These are phyloP conservation scores for Acanthornis magna DNA, from an alignment of 2,797 vertebrate species.

Conservation along the genomic window DNA sequence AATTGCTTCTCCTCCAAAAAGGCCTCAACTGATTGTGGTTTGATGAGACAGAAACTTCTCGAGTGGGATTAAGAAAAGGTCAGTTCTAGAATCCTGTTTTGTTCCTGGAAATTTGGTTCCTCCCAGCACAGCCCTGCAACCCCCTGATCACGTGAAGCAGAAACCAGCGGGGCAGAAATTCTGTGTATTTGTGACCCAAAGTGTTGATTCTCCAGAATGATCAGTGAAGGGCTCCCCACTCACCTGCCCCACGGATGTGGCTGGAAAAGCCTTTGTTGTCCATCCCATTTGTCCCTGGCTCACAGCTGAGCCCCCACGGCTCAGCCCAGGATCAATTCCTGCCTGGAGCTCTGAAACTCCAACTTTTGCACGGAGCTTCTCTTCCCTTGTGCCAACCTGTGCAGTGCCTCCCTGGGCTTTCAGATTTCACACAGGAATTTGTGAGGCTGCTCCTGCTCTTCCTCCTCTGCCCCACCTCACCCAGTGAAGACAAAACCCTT, in stretches of 20 bases:
- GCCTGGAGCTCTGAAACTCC: neutral
- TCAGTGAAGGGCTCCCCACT: neutral
- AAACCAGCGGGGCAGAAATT: neutral
- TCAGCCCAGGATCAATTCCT: neutral
- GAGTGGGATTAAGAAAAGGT: neutral
- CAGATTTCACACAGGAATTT: fast-evolving
- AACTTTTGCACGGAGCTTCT: fast-evolving
- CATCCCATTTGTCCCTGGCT: fast-evolving
- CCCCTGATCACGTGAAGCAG: fast-evolving
- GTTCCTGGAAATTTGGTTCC: neutral
- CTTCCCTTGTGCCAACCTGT: fast-evolving
- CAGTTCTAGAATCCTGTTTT: neutral
- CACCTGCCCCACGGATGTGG: neutral
- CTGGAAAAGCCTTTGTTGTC: neutral
- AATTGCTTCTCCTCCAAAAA: neutral
- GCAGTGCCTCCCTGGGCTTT: fast-evolving
- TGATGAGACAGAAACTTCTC: neutral
- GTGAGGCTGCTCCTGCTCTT: neutral
- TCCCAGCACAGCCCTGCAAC: neutral
- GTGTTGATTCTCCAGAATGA: neutral
- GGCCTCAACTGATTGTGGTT: neutral
- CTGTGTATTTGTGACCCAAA: neutral
- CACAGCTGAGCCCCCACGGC: fast-evolving
- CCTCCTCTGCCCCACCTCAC: fast-evolving
- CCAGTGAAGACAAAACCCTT: neutral